phyloP scores from a whole-genome alignment of 2,797 vertebrate species.

The Chrysocyon brachyurus region DNA sequence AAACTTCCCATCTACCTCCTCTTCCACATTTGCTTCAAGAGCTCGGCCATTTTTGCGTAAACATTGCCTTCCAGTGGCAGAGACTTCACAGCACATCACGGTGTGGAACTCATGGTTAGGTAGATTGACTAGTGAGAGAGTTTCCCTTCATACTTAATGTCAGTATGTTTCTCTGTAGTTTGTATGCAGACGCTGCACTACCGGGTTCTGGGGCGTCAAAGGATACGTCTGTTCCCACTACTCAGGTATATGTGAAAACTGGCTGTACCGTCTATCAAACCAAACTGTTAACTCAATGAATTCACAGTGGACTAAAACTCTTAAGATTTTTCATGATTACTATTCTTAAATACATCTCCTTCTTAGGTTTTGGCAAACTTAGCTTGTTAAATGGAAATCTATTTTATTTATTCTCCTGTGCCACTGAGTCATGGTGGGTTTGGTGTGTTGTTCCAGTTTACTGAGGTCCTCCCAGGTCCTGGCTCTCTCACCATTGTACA shows the following conservation, averaged over 20 bases:
- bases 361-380: not conserved
- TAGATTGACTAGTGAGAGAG: not conserved
- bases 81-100: not conserved
- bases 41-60: not conserved
- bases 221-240: not conserved
- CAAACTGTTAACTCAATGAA: not conserved
- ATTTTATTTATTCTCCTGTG: not conserved
- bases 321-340: not conserved
- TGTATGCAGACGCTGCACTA: not conserved
- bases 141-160: not conserved
- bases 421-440: not conserved
- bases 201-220: not conserved
- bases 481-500: not conserved
- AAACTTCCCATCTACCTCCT: not conserved
- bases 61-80: not conserved
- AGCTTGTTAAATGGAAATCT: not conserved
- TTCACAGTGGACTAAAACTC: not conserved
- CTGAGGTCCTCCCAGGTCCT: not conserved
- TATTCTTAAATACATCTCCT: not conserved
- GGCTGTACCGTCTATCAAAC: not conserved
- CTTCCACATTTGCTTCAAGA: not conserved
- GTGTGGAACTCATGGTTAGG: not conserved
- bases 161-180: not conserved
- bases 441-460: not conserved
- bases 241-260: not conserved